phyloP scores from a whole-genome alignment of 2,113 vertebrate genomes.

The cat (Felis catus) region F.catus_Fca126_mat1.0 CM031423.1:83252001-83252500 shows the following conservation, averaged over 20 bases:
- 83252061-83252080: background rate
- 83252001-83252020: background rate
- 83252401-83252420: background rate
- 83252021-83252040: background rate
- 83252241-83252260: background rate
- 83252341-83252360: background rate
- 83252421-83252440: background rate
- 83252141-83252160: background rate
- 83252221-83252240: rapidly evolving
- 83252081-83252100: background rate
- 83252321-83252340: background rate
- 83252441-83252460: background rate
- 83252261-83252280: background rate
- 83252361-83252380: background rate
- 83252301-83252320: no score
- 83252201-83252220: background rate
- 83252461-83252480: background rate
- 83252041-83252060: background rate
- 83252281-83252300: background rate
- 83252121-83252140: background rate
- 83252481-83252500: background rate
- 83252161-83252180: rapidly evolving
- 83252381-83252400: background rate
- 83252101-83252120: background rate
- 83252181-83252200: background rate